Evolutionary conservation across 2,797 vertebrate genomes (phyloP).

Genomic region (Merluccius polli): DNA sequence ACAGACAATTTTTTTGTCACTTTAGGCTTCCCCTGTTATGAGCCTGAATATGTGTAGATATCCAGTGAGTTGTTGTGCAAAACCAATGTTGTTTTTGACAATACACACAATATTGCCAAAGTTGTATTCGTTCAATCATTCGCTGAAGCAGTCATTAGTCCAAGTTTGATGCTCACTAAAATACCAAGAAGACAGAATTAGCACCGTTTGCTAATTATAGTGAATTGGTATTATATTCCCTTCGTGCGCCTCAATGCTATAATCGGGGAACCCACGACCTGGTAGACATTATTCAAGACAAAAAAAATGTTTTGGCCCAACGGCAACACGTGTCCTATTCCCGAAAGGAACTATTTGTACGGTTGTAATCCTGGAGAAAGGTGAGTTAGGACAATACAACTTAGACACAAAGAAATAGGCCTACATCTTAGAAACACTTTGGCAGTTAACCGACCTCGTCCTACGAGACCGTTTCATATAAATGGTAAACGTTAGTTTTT

Average conservation of each 20-base stretch:
- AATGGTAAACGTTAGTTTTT: neutral
- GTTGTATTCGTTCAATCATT: neutral
- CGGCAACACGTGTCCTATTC: neutral
- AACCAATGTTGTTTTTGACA: neutral
- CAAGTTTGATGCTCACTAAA: neutral
- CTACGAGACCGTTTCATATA: neutral
- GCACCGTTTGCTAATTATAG: neutral
- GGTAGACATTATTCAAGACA: neutral
- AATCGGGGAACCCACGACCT: neutral
- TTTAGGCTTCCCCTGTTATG: neutral
- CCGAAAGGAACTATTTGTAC: neutral
- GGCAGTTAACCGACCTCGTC: neutral
- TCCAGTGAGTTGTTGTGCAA: neutral
- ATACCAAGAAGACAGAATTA: neutral
- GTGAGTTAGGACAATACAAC: neutral
- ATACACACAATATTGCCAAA: neutral
- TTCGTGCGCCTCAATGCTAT: neutral
- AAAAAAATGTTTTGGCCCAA: neutral
- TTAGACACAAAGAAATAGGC: neutral
- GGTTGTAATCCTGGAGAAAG: neutral
- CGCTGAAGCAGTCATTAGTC: no score
- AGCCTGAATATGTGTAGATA: neutral
- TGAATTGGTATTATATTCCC: neutral
- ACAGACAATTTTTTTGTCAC: no score
- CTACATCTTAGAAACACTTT: neutral